Conservation (phyloP, 2,888 invertebrate genomes). For the Tiliacea citrago region DNA sequence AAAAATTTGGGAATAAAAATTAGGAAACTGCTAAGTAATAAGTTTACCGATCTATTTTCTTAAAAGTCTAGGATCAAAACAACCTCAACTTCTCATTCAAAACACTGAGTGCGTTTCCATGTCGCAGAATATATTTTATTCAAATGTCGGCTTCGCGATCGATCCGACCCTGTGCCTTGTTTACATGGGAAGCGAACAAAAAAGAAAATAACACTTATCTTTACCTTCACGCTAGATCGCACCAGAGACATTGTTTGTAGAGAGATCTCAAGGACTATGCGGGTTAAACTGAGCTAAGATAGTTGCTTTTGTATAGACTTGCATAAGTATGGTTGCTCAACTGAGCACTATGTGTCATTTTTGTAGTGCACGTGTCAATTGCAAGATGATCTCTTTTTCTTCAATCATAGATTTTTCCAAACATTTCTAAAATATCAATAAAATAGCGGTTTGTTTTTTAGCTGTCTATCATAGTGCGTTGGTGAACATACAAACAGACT, state of each 20-base stretch:
- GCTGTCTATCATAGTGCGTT: background rate
- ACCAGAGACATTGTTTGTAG: conserved; percentile 19
- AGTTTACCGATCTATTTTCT: no score
- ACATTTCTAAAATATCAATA: background rate
- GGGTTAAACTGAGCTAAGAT: conserved; percentile 15
- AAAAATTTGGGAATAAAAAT: no score
- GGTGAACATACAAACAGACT: background rate
- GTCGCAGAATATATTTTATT: conserved; percentile 43
- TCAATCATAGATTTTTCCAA: no score
- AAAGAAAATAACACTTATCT: conserved; percentile 48
- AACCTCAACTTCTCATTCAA: conserved; percentile 11
- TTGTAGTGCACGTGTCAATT: conserved; percentile 2
- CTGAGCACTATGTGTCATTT: background rate
- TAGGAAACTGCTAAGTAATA: no score
- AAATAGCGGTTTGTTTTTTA: no score
- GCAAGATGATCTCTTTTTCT: background rate
- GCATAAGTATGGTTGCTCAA: background rate
- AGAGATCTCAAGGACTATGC: conserved; percentile 11
- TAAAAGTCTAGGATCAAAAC: background rate
- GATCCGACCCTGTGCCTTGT: conserved; percentile 32
- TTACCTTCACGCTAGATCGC: conserved; percentile 49
- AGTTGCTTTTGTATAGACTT: background rate
- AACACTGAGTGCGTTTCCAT: conserved; percentile 51
- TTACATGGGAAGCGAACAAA: conserved; percentile 30
- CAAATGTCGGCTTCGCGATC: conserved; percentile 34